Base-by-base conservation (phyloP, 92 coral and sea anemone species). In the Porites evermanni region DNA sequence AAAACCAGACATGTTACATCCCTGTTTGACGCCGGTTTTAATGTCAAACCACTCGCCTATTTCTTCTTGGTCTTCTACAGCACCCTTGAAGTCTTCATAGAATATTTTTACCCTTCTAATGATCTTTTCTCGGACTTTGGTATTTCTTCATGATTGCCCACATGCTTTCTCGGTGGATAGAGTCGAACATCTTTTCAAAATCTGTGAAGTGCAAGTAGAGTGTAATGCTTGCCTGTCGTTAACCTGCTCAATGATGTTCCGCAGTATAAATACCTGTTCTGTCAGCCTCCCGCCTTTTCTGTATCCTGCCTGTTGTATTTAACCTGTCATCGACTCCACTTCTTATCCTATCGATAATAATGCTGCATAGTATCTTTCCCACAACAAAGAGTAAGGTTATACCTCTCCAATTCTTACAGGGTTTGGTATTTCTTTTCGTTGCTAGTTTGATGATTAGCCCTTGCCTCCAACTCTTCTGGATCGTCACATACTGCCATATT, bases 391-490 rank as follows among this genome's bases (percentile, higher is more conserved):
- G 38, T 3, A 32, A 32, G 38, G 38, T 32, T 77, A 56, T 82
- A 23, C 84, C 61, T 75, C 84, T 16, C 66, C 76, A 89, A 75
- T 89, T 89, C 67, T 86, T 85, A 61, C 92, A 89, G 12, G 86
- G 73, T 67, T 77, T 86, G 20, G 78, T 9, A 23, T 79, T 89
- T 76, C 86, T 90, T 47, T 85, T 89, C 79, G 78, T 86, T 86
- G 86, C 81, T 53, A 86, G 75, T 70, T 89, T 89, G 60, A 89
- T 67, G 51, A 89, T 89, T 12, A 89, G 24, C 51, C 89, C 80
- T 21, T 59, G 19, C 75, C 29, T 89, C 92, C 89, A 89, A 12
- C 68, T 60, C 14, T 53, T 66, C 54, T 86, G 92, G n/a, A 89
- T 84, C 38, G 16, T 67, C 73, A 84, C 92, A 53, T 66, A 54